phyloP scores from a whole-genome alignment of 2,113 vertebrate genomes.

The Chauna torquata region DNA sequence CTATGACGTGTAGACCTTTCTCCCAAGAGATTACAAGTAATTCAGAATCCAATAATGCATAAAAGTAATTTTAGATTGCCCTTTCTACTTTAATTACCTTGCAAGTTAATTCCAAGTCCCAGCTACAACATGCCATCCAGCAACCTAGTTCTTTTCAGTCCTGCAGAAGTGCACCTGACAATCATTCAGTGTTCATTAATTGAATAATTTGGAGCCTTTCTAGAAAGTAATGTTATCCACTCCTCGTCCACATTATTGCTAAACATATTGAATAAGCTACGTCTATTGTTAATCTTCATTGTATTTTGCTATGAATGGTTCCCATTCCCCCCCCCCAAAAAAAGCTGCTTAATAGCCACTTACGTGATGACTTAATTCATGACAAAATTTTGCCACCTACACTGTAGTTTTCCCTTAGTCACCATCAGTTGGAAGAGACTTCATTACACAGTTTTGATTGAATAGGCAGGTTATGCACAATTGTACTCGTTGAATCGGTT shows the following conservation, averaged over 20 bases:
- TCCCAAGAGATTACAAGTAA: not conserved
- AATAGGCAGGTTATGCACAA: not conserved
- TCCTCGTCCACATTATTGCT: not conserved
- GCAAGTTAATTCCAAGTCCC: constrained; percentile 22
- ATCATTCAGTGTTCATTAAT: not conserved
- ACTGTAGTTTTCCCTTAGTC: not conserved
- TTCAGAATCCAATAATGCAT: constrained; percentile 35
- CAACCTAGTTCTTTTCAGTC: not conserved
- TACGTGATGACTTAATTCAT: not conserved
- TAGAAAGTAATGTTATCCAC: not conserved
- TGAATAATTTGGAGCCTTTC: not conserved
- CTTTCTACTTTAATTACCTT: constrained; percentile 28
- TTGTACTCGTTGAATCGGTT: not conserved
- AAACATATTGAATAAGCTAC: not conserved
- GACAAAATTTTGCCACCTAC: not conserved
- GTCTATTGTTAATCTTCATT: not conserved
- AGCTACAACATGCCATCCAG: not conserved
- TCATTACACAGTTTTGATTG: not conserved
- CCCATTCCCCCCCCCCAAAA: not conserved
- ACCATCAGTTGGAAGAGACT: not conserved
- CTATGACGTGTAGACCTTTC: not conserved
- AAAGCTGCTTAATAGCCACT: not conserved
- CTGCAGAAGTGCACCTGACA: not conserved
- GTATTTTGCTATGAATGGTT: not conserved
- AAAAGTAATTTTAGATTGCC: constrained; percentile 29